Conservation (phyloP, 1,140 invertebrate species). For the Proctacanthus coquilletti region DNA sequence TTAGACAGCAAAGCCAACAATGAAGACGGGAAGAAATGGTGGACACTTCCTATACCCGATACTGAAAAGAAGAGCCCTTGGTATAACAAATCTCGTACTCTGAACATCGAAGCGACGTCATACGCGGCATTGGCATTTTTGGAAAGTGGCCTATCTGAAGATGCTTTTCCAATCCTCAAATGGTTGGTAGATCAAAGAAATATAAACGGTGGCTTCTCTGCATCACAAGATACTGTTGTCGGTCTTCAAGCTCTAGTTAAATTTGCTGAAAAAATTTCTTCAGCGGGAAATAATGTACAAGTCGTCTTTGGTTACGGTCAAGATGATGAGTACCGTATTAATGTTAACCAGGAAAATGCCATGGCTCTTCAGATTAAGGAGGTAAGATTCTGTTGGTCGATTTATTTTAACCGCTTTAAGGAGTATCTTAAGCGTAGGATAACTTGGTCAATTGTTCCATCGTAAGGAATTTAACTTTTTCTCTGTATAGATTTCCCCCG, state of each 20-base stretch:
- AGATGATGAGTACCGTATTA: conserved; percentile 42
- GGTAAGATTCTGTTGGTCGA: conserved; percentile 32
- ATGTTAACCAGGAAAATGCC: conserved; percentile 50
- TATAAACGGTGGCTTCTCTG: conserved; percentile 64
- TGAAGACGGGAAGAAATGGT: conserved; percentile 49
- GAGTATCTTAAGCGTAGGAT: conserved; percentile 1
- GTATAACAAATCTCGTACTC: conserved; percentile 47
- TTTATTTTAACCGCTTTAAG: conserved; percentile 23
- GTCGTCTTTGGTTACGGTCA: conserved; percentile 38
- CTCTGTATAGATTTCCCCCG: too few relatives aligned
- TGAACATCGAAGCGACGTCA: conserved; percentile 77
- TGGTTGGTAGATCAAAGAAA: conserved; percentile 76
- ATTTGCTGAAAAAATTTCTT: conserved; percentile 43
- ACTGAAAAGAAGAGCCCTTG: conserved; percentile 56
- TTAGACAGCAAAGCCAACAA: conserved; percentile 20
- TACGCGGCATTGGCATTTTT: conserved; percentile 62
- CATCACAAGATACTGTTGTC: conserved; percentile 55
- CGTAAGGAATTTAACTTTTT: too few relatives aligned
- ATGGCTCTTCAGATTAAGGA: conserved; percentile 59
- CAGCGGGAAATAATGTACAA: conserved; percentile 37
- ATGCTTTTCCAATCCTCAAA: conserved; percentile 62
- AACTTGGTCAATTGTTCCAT: too few relatives aligned
- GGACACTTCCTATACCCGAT: conserved; percentile 41
- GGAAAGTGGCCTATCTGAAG: conserved; percentile 43
- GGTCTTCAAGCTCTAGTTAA: conserved; percentile 54